Base-by-base conservation (phyloP, 2,113 vertebrate species). In the Aix galericulata region DNA sequence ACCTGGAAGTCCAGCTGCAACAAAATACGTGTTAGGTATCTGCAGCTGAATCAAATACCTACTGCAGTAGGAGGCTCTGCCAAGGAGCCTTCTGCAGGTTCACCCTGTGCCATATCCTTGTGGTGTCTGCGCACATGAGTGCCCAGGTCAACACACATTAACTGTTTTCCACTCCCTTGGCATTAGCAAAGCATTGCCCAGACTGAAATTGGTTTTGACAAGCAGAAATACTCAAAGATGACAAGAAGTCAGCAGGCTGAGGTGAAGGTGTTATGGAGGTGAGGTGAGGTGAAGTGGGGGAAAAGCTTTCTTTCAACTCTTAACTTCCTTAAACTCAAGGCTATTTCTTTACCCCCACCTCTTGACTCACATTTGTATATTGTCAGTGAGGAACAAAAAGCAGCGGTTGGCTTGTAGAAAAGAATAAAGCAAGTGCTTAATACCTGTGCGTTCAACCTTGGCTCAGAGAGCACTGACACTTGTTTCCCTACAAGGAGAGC, bases 401-500 rank as follows among this genome's bases (percentile, higher is more conserved):
- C 0, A 10, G 11, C 12, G 8, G 18, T 3, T 8, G 11, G 11
- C 8, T 68, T 56, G 29, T 2, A 44, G 14, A 32, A 55, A 55
- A 42, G n/a, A 77, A 34, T 7, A 16, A 21, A 58, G 22, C 8
- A 34, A 32, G 26, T 3, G 25, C 36, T 73, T 32, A 29, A 27
- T 6, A 22, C 3, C 31, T 18, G 4, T 4, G 22, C 21, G 4
- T 12, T 36, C 25, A n/a, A 23, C 0, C 20, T 50, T 26, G 59
- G 34, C 36, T 13, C 26, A 3, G 68, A 23, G n/a, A 71, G n/a
- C 25, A 11, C 38, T 7, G 26, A 21, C 6, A 34, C 21, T 3
- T 25, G 16, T 8, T 6, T 36, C 15, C 7, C 29, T 7, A 4
- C 17, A 42, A 27, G 2, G 5, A 38, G 5, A 25, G 34, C 63